These are phyloP conservation scores for Rhopalosiphum maidis DNA, from an alignment of 1,140 invertebrate species.

Conservation along the genomic window DNA sequence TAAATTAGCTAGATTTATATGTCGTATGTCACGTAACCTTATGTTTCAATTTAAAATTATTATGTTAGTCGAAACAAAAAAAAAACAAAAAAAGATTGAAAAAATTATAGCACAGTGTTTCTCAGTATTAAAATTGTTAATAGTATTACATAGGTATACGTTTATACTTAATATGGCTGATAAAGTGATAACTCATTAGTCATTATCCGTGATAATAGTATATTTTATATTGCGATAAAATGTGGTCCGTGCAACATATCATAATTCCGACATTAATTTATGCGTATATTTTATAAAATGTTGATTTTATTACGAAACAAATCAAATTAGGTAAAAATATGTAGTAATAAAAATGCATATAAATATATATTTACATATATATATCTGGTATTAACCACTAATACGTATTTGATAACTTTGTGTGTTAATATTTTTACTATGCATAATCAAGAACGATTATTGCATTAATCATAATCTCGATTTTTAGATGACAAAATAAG, in stretches of 20 bases:
- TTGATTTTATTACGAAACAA: not conserved
- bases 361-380: too few relatives aligned
- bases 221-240: not conserved
- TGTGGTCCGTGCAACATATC: not conserved
- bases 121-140: not conserved
- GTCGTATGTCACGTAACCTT: not conserved
- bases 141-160: not conserved
- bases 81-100: not conserved
- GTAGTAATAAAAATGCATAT: not conserved
- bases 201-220: not conserved
- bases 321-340: not conserved
- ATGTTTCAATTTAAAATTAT: not conserved
- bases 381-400: too few relatives aligned
- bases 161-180: not conserved
- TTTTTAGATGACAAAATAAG: not conserved
- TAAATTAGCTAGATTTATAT: too few relatives aligned
- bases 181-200: not conserved
- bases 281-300: not conserved
- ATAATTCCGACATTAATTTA: not conserved
- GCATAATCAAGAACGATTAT: not conserved
- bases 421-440: not conserved
- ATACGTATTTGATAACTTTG: not conserved
- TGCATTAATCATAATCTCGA: not conserved
- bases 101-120: not conserved
- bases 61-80: not conserved